Evolutionary conservation across 2,888 invertebrate species (phyloP).

Genomic region (Eutolmus rufibarbis): DNA sequence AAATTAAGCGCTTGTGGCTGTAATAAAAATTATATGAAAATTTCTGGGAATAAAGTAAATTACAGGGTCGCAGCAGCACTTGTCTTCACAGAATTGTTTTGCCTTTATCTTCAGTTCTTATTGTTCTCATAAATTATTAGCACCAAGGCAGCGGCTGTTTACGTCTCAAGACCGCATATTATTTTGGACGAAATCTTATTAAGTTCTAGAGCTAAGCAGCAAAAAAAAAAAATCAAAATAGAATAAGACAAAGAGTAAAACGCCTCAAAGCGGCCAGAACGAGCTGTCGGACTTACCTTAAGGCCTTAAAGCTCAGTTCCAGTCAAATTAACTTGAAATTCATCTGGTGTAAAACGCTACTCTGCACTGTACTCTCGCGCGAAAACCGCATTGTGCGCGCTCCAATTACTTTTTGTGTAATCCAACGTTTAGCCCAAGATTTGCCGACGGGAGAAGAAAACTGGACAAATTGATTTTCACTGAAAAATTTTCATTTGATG

Average conservation of each 20-base stretch:
- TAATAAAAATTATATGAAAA: neutral
- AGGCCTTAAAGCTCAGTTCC: conserved; percentile 1
- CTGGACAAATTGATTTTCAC: conserved; percentile 32
- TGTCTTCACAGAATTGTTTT: neutral
- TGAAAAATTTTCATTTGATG: conserved; percentile 20
- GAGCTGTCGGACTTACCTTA: neutral
- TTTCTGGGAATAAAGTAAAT: neutral
- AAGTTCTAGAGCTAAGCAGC: neutral
- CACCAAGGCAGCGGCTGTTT: neutral
- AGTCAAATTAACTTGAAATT: conserved; percentile 15
- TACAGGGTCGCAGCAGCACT: neutral
- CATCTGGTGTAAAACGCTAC: neutral
- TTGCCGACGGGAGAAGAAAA: conserved; percentile 3
- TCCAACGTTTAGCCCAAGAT: conserved; percentile 11
- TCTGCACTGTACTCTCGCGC: neutral
- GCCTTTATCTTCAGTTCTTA: neutral
- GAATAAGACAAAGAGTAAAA: neutral
- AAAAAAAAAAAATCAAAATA: neutral
- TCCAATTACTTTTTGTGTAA: conserved; percentile 37
- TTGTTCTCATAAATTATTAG: neutral
- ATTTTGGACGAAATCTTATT: conserved; percentile 1
- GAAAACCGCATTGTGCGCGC: conserved; percentile 20
- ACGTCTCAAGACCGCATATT: neutral
- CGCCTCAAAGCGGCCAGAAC: neutral
- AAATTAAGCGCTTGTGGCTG: neutral